These are phyloP conservation scores for Acanthosepion esculentum DNA, from an alignment of 2,888 invertebrate genomes.

Conservation along the genomic window DNA sequence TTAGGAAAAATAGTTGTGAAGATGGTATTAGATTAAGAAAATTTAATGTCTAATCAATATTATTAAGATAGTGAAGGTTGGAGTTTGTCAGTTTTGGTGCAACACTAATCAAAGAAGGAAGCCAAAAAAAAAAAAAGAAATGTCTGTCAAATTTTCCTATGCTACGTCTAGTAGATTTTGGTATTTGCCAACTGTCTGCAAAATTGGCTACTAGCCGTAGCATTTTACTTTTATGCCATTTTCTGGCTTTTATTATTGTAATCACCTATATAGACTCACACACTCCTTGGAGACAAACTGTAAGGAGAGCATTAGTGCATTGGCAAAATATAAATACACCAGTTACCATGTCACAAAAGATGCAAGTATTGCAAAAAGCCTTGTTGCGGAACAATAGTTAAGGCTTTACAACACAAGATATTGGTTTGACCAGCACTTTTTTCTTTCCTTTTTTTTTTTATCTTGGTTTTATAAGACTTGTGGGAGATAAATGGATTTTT, in stretches of 20 bases:
- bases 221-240: neutral
- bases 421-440: constrained; percentile 3
- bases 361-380: neutral
- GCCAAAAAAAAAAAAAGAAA: no score
- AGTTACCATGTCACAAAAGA: neutral
- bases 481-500: neutral
- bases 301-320: neutral
- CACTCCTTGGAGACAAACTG: neutral
- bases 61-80: no score
- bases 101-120: no score
- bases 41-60: no score
- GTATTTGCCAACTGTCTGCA: neutral
- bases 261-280: neutral
- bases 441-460: neutral
- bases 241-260: neutral
- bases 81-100: no score
- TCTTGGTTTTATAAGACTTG: neutral
- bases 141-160: no score
- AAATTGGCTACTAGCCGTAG: neutral
- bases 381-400: constrained; percentile 9
- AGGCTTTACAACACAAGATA: neutral
- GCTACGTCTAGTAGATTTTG: neutral
- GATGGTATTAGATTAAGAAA: no score
- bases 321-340: neutral
- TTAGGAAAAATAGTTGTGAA: no score